These are phyloP conservation scores for Cyaniris semiargus DNA, from an alignment of 2,888 invertebrate genomes.

Conservation along the genomic window DNA sequence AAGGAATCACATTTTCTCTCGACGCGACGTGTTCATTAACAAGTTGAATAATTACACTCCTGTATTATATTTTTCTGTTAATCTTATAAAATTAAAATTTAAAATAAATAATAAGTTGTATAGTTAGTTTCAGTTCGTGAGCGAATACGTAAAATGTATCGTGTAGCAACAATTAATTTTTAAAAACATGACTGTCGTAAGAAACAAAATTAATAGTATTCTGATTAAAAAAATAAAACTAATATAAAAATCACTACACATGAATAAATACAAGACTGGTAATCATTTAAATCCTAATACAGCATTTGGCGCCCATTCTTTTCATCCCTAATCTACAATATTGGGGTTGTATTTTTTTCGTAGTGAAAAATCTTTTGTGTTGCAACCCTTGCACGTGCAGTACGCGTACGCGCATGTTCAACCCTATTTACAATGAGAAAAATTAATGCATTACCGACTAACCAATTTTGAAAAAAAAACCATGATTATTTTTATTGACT, in stretches of 20 bases:
- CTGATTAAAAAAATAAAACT: not conserved
- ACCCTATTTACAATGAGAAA: conserved; percentile 10
- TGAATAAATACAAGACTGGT: conserved; percentile 20
- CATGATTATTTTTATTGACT: not conserved
- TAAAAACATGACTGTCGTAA: not conserved
- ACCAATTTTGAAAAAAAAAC: not conserved
- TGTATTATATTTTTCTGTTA: not conserved
- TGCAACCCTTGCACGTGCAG: conserved; percentile 63
- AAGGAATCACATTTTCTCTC: not conserved
- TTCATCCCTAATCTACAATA: conserved; percentile 67
- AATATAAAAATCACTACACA: not conserved
- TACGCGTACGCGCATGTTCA: conserved; percentile 12
- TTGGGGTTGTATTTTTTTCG: conserved; percentile 69
- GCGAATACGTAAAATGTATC: not conserved
- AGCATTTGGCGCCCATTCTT: conserved; percentile 48
- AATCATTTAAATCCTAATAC: conserved; percentile 11
- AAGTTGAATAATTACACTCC: not conserved
- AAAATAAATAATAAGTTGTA: not conserved
- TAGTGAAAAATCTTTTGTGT: conserved; percentile 69
- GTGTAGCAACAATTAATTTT: not conserved
- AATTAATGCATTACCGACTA: not conserved
- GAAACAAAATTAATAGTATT: not conserved
- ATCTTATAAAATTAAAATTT: not conserved
- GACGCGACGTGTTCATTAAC: not conserved
- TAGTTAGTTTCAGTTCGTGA: not conserved